phyloP scores from a whole-genome alignment of 1,140 invertebrate species.

The Drosophila obscura region DNA sequence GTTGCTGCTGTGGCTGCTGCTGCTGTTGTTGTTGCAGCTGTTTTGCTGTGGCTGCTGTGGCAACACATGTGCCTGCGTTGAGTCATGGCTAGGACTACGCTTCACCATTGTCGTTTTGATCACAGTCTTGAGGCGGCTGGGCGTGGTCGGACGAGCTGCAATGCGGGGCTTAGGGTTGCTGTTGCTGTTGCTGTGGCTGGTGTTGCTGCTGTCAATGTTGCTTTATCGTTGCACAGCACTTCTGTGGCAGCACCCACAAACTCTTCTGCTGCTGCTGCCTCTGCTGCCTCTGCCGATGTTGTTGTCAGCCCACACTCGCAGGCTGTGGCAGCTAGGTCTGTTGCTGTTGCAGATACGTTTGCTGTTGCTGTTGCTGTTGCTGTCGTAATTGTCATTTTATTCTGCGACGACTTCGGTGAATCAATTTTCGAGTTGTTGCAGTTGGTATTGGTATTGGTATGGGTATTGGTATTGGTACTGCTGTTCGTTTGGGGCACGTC shows the following conservation, averaged over 20 bases:
- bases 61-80: slow-evolving; percentile 69
- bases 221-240: slow-evolving; percentile 76
- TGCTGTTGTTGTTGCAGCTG: slow-evolving; percentile 55
- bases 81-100: slow-evolving; percentile 82
- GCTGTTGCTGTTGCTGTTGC: slow-evolving; percentile 48
- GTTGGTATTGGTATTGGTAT: slow-evolving; percentile 50
- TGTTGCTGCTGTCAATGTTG: slow-evolving; percentile 68
- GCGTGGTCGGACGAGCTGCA: slow-evolving; percentile 77
- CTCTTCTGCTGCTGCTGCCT: slow-evolving; percentile 48
- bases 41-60: slow-evolving; percentile 42
- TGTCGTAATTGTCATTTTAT: slow-evolving; percentile 79
- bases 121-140: slow-evolving; percentile 83
- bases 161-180: slow-evolving; percentile 72
- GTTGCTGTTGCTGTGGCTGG: slow-evolving; percentile 30
- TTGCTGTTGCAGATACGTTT: slow-evolving; percentile 48
- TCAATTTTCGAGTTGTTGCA: slow-evolving; percentile 64
- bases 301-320: slow-evolving; percentile 72
- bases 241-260: slow-evolving; percentile 79
- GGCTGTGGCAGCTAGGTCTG: slow-evolving; percentile 42
- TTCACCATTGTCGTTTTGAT: slow-evolving; percentile 84
- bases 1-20: slow-evolving; percentile 31
- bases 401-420: slow-evolving; percentile 68
- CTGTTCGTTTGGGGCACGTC: slow-evolving; percentile 72
- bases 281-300: slow-evolving; percentile 33
- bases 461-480: slow-evolving; percentile 56